A percentile compares a stretch with the other conserved stretches of the same genome.
These are phyloP conservation scores for Operophtera brumata DNA, from an alignment of 2,888 invertebrate genomes.

Conservation along the genomic window DNA sequence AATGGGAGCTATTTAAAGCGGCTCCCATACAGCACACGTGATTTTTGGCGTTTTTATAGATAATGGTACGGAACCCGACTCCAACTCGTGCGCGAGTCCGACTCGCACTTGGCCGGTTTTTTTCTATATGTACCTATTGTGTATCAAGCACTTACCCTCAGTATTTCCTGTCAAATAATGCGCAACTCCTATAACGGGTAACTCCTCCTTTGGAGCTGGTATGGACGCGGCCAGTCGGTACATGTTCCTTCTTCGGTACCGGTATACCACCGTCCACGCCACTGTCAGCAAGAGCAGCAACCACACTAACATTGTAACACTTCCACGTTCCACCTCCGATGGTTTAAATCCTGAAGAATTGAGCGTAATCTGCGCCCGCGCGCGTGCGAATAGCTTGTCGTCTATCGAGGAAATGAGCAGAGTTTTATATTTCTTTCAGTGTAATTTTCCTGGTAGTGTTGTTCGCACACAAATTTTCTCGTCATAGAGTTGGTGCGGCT, in stretches of 20 bases:
- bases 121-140: too few species aligned
- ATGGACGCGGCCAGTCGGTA: conserved; percentile 51
- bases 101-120: too few species aligned
- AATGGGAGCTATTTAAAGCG: too few species aligned
- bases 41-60: too few species aligned
- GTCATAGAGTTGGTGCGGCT: conserved; percentile 47
- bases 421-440: conserved; percentile 29
- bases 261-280: conserved; percentile 47
- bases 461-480: too few species aligned
- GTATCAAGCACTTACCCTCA: conserved; percentile 46
- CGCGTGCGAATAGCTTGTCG: conserved; percentile 13
- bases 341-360: conserved; percentile 10
- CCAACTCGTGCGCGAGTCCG: too few species aligned
- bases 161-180: conserved; percentile 50
- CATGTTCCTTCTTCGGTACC: conserved; percentile 54
- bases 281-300: conserved; percentile 41
- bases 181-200: conserved; percentile 56
- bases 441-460: conserved; percentile 38
- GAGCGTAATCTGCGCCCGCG: background rate
- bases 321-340: conserved; percentile 12
- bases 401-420: conserved; percentile 14
- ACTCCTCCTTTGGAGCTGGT: conserved; percentile 36
- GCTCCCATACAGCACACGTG: too few species aligned
- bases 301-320: conserved; percentile 49
- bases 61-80: too few species aligned